Evolutionary conservation across 2,888 invertebrate genomes (phyloP), one percentile per base, ranked within the genome.

Genomic region (Rotaria magnacalcarata): DNA sequence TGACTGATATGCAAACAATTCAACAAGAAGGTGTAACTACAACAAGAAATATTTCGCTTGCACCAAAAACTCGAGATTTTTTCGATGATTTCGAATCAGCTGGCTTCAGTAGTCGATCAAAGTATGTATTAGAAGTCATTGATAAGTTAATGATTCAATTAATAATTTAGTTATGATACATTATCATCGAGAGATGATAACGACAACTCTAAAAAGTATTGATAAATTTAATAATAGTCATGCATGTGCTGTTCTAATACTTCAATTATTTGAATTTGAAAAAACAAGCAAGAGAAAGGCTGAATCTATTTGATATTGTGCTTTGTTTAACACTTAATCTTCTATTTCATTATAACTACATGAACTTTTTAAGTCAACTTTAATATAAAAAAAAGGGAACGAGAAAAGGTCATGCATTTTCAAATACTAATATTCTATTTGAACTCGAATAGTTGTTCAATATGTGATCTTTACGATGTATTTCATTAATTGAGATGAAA

Each of bases 1-100:
- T 95, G 86, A 94, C 94, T 87, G 96, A 96, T 91, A 97, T 97
- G 96, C 94, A 95, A 90, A 93, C 93, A 43, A 96, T 98, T 89
- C 94, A 95, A 90, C 97, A 97, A 92, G 94, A 96, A 54, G 87
- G 86, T 41, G 90, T 19, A 41, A 27, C 60, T 84, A 74, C 85
- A 85, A 87, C 41, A 88, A 89, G 85, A 87, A 88, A 88, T 88
- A 87, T 87, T 87, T 88, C 50, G 86, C 88, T 56, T 60, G 86
- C 43, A 87, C 87, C 88, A 88, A 85, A 89, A 88, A 88, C 89
- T 85, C 88, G 88, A 56, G 90, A 90, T 87, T 90, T 87, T 75
- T 87, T 90, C 88, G 91, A 92, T 84, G 92, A 92, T 58, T 88
- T 90, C 85, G 88, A 89, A 54, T 43, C 43, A 27, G 2, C 58